Base-by-base conservation (phyloP, 2,113 vertebrate genomes). In the Xyrauchen texanus region DNA sequence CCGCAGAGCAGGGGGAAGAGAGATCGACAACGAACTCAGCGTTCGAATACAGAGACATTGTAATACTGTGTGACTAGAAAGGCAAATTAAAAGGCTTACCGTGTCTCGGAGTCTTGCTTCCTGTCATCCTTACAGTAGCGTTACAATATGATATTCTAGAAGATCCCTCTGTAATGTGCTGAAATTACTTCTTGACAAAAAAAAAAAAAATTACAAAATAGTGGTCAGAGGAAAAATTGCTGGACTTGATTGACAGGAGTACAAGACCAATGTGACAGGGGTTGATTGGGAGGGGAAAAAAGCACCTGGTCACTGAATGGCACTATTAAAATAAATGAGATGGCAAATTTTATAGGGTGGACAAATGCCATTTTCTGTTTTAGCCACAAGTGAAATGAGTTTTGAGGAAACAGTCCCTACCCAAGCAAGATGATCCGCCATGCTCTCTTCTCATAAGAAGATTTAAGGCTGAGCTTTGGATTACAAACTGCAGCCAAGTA, bases 351-450 rank as follows among this genome's bases (percentile, higher is more conserved):
- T 70, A 69, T 65, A 76, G 45, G 77, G 61, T 60, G 78, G 61
- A 66, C 79, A 52, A 65, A 66, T 74, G 81, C 70, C 79, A 84
- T 84, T 84, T 75, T 52, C 76, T 79, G 79, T 81, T 79, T 74
- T 76, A 81, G 70, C 83, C 83, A 84, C 79, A 79, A 76, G 79
- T 84, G 79, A 81, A 84, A 84, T 84, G 63, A 78, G 79, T 78
- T 83, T 74, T 63, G 70, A 57, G 75, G 79, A 78, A 84, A 75
- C 75, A 74, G 64, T 66, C 68, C 45, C 68, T 64, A 69, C 49
- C 15, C 46, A 52, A 64, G 64, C 49, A 44, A 73, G 79, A 81
- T 49, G 75, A 63, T 77, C 34, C 34, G 5, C 45, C 68, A 58
- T 68, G 75, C 64, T 81, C 55, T 60, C 70, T 60, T 53, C 60